A percentile compares a stretch with the other conserved stretches of the same genome.
Conservation (phyloP, 2,888 invertebrate species). For the Hemistola chrysoprasaria region DNA sequence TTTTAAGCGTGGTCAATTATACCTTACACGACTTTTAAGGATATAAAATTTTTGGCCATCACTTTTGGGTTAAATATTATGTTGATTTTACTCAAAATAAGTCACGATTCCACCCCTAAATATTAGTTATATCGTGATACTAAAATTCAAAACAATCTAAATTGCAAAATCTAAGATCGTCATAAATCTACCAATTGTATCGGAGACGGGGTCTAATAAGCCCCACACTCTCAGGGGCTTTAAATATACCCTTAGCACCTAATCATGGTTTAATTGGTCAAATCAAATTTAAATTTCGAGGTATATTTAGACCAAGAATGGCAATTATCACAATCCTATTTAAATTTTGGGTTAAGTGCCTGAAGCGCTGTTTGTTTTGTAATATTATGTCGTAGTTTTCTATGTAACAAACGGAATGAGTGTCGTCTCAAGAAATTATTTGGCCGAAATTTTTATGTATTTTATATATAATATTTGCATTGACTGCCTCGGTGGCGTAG, state of each 20-base stretch:
- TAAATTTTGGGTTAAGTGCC: conserved; percentile 12
- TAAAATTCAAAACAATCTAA: conserved; percentile 24
- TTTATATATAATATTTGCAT: no score
- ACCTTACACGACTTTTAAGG: no score
- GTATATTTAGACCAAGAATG: conserved; percentile 30
- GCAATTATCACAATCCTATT: conserved; percentile 32
- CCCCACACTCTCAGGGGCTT: conserved; percentile 25
- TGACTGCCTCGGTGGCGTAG: no score
- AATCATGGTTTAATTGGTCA: conserved; percentile 39
- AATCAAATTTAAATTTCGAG: conserved; percentile 51
- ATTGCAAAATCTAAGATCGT: conserved; percentile 26
- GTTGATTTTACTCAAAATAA: background rate
- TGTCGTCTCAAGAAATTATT: no score
- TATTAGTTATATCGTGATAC: background rate
- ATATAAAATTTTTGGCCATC: no score
- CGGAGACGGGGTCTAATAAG: conserved; percentile 27
- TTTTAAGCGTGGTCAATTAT: no score
- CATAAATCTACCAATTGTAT: conserved; percentile 28
- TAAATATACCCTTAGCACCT: conserved; percentile 28
- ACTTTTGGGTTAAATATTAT: background rate
- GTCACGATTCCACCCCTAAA: background rate
- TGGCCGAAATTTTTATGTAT: no score
- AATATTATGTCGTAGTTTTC: no score
- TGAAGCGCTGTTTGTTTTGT: no score
- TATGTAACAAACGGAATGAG: no score